Conservation (phyloP, 2,797 vertebrate species). For the Lophotriccus pileatus region DNA sequence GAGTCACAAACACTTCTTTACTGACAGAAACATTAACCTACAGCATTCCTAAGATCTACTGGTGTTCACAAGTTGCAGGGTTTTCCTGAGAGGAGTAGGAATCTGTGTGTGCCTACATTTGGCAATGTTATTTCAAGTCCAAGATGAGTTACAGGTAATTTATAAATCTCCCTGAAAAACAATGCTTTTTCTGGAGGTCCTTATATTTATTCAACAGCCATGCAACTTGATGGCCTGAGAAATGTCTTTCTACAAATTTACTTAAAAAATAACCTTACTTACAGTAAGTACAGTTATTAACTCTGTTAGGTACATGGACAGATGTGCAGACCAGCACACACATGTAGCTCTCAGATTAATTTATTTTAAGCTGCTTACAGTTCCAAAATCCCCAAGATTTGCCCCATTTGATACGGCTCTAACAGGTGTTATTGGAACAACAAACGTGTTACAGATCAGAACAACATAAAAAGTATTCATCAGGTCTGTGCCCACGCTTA, state of each 20-base stretch:
- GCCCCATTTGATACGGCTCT: neutral
- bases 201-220: neutral
- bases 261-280: conserved; percentile 49
- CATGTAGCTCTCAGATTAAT: neutral
- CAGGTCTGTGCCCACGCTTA: neutral
- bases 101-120: neutral
- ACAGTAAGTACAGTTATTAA: conserved; percentile 21
- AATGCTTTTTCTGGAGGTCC: neutral
- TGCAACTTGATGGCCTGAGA: neutral
- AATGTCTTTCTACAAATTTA: neutral
- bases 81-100: neutral
- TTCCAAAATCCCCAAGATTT: neutral
- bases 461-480: neutral
- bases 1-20: neutral
- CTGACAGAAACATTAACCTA: neutral
- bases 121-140: neutral
- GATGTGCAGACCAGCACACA: neutral
- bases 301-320: neutral
- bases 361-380: neutral
- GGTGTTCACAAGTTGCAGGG: neutral
- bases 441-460: neutral
- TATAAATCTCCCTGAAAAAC: neutral
- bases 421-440: neutral
- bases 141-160: neutral
- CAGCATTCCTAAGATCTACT: neutral